Evolutionary conservation across 2,888 invertebrate genomes (phyloP).

Genomic region (Tiphia femorata): DNA sequence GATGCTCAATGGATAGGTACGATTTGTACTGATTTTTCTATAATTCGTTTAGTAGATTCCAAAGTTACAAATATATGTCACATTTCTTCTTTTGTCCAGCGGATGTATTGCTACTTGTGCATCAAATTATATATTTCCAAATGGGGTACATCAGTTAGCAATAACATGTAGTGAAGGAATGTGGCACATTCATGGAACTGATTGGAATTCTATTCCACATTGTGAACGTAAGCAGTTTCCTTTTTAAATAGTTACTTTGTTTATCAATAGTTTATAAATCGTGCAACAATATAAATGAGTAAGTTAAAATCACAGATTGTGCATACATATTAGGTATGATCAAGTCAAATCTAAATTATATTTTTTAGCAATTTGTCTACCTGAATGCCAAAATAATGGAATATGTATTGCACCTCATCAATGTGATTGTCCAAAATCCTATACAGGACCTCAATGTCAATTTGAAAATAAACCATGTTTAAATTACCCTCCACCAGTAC

Average conservation of each 20-base stretch:
- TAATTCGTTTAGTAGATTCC: not conserved
- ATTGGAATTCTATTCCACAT: conserved; percentile 71
- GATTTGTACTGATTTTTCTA: not conserved
- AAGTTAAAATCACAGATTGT: too few species aligned
- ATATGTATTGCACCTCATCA: conserved; percentile 82
- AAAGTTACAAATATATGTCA: not conserved
- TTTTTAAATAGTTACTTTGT: not conserved
- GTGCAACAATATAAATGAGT: not conserved
- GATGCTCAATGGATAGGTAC: conserved; percentile 51
- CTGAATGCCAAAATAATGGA: conserved; percentile 84
- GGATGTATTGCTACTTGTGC: conserved; percentile 72
- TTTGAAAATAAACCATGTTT: conserved; percentile 80
- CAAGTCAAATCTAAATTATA: too few species aligned
- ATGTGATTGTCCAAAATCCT: conserved; percentile 82
- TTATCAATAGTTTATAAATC: conserved; percentile 23
- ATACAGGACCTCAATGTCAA: conserved; percentile 81
- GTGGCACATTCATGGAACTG: conserved; percentile 70
- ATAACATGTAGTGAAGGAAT: conserved; percentile 70
- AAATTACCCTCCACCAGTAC: conserved; percentile 75
- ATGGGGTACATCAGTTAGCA: conserved; percentile 68
- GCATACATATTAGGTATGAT: too few species aligned
- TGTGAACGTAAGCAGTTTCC: conserved; percentile 73
- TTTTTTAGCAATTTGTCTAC: conserved; percentile 79
- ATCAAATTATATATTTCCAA: conserved; percentile 71
- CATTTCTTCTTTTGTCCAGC: conserved; percentile 53